These are phyloP conservation scores for Turritopsis rubra DNA, from an alignment of 30 jellyfish, hydroid and myxozoan species.

Conservation along the genomic window DNA sequence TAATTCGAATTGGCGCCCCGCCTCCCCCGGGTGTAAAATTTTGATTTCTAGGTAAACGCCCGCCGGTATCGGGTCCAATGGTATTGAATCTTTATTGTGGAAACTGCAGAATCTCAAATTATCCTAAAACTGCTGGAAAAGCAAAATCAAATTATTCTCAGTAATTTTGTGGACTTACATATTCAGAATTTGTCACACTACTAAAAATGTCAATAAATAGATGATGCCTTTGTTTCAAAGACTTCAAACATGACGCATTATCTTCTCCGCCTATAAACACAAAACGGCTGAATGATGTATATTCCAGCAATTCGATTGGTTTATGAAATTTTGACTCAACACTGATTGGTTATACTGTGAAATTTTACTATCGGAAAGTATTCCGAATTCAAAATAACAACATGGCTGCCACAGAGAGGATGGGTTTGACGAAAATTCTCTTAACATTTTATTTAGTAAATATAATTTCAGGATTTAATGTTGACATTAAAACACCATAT, in stretches of 20 bases:
- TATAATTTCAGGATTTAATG: slow-evolving; percentile 17
- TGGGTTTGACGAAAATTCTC: slow-evolving; percentile 12
- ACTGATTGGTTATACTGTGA: neutral
- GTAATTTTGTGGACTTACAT: too few species aligned
- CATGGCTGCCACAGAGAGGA: slow-evolving; percentile 13
- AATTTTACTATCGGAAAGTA: neutral
- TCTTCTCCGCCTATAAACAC: slow-evolving; percentile 16
- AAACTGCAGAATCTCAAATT: too few species aligned
- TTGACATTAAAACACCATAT: slow-evolving; percentile 32
- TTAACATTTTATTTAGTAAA: neutral
- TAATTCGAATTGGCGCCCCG: too few species aligned
- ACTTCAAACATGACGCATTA: neutral
- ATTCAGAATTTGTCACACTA: too few species aligned
- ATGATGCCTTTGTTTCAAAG: neutral
- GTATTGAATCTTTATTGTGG: too few species aligned
- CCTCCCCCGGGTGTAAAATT: too few species aligned
- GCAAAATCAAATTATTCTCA: too few species aligned
- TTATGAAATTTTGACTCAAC: neutral
- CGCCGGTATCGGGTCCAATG: too few species aligned
- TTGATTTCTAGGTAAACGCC: too few species aligned
- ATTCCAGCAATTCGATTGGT: slow-evolving; percentile 6
- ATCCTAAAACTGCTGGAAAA: too few species aligned
- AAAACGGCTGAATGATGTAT: slow-evolving; percentile 7
- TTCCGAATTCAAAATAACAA: slow-evolving; percentile 14
- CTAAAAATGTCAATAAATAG: too few species aligned